These are phyloP conservation scores for Magallana angulata DNA, from an alignment of 1,140 invertebrate genomes.

Conservation along the genomic window DNA sequence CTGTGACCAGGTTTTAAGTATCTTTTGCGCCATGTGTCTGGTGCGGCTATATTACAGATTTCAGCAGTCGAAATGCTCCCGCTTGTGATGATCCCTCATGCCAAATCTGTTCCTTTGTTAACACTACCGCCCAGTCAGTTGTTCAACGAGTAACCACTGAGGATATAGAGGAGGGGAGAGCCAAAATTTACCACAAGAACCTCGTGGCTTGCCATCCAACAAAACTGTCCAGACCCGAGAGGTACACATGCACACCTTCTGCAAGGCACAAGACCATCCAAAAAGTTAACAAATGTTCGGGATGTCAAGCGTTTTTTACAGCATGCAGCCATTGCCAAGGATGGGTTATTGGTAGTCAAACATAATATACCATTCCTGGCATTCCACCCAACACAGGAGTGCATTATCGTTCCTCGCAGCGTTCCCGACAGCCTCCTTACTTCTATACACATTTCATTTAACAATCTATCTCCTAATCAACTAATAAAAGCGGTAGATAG, in stretches of 20 bases:
- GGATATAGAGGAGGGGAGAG: slow-evolving; percentile 35
- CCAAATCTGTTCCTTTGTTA: slow-evolving; percentile 32
- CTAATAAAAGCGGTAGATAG: no score
- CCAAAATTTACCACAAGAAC: slow-evolving; percentile 21
- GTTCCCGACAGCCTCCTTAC: slow-evolving; percentile 60
- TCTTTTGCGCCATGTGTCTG: slow-evolving; percentile 47
- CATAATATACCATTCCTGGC: slow-evolving; percentile 40
- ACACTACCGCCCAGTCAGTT: slow-evolving; percentile 46
- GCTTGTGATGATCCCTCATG: no score
- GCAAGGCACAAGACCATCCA: no score
- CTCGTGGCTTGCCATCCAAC: no score
- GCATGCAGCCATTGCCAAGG: slow-evolving; percentile 47
- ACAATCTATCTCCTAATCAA: no score
- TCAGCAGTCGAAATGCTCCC: no score
- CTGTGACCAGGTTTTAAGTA: slow-evolving; percentile 56
- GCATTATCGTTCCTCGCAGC: slow-evolving; percentile 58
- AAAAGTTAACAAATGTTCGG: no score
- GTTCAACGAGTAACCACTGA: slow-evolving; percentile 37
- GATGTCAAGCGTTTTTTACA: neutral
- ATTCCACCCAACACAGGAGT: slow-evolving; percentile 47
- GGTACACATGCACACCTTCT: no score
- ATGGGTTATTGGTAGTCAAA: slow-evolving; percentile 55
- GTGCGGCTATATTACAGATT: no score
- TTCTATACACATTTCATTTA: slow-evolving; percentile 54
- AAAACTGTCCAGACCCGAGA: no score